These are phyloP conservation scores for Craseonycteris thonglongyai DNA, from an alignment of 2,113 vertebrate species.

Conservation along the genomic window DNA sequence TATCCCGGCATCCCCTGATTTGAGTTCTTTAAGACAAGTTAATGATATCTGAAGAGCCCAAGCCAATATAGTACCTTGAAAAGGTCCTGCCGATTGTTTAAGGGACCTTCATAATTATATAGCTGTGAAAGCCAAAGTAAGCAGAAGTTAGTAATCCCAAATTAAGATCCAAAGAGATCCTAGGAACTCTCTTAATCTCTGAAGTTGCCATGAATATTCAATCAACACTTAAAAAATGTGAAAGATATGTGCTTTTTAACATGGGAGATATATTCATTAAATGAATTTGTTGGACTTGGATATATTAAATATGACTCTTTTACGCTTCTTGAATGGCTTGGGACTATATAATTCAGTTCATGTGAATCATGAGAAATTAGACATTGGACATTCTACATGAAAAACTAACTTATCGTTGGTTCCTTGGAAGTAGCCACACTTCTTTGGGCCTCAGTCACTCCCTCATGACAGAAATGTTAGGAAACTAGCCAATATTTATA, in stretches of 20 bases:
- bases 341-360: neutral
- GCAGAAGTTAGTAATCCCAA: constrained; percentile 52
- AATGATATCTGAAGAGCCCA: constrained; percentile 36
- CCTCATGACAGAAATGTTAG: constrained; percentile 4
- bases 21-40: too few relatives aligned
- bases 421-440: neutral
- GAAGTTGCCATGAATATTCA: neutral
- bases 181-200: constrained; percentile 8
- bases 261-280: neutral
- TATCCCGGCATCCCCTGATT: too few relatives aligned
- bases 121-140: constrained; percentile 11
- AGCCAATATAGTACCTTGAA: constrained; percentile 7
- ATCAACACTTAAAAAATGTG: neutral
- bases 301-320: neutral
- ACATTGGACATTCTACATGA: neutral
- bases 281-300: neutral
- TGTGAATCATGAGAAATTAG: neutral
- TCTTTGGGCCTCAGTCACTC: neutral
- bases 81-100: constrained; percentile 13
- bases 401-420: neutral
- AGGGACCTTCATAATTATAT: neutral
- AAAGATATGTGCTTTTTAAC: neutral
- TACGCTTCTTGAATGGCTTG: neutral
- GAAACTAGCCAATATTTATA: neutral
- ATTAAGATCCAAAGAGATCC: constrained; percentile 13